Base-by-base conservation (phyloP, 2,888 invertebrate species). In the Baronia brevicornis region DNA sequence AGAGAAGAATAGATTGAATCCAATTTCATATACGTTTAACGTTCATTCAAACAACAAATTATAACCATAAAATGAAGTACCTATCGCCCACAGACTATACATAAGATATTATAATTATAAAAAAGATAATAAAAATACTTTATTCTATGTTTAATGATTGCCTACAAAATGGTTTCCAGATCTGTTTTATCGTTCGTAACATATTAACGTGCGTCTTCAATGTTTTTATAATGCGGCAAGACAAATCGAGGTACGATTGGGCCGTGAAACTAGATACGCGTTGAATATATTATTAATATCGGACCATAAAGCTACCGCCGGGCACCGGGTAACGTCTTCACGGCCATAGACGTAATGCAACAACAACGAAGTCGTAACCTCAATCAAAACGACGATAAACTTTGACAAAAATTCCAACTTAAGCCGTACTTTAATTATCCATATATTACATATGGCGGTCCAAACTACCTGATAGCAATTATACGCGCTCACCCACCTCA, bases 401-500 rank as follows among this genome's bases (percentile, higher is more conserved):
- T 77, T 80, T 84, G 84, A 79, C 84, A 82, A 82, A 79, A 80
- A 82, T 78, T 82, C 79, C 75, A 74, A 67, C 63, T 72, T 80
- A 82, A 78, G 74, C 77, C 74, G 72, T 71, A 70, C 73, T 80
- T 80, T 82, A 79, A 82, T 82, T 80, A 80, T 80, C 77, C 75
- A 82, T 82, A 82, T 79, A 79, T 82, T 80, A 79, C 75, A 66
- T 59, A 67, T 66, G 66, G 54, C 66, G 50, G 52, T 55, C 61
- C 42, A 68, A 72, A 78, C 84, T 82, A 84, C 84, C 84, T 82
- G 84, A 71, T 67, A 64, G 69, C 78, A 79, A 82, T 82, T 82
- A 82, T 79, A 78, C 75, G 71, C 75, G 79, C 79, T 79, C 82
- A 79, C 82, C 82, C 80, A 82, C 79, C 73, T 80, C 79, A 80